These are phyloP conservation scores for Lysandra bellargus DNA, from an alignment of 2,888 invertebrate species.

Conservation along the genomic window DNA sequence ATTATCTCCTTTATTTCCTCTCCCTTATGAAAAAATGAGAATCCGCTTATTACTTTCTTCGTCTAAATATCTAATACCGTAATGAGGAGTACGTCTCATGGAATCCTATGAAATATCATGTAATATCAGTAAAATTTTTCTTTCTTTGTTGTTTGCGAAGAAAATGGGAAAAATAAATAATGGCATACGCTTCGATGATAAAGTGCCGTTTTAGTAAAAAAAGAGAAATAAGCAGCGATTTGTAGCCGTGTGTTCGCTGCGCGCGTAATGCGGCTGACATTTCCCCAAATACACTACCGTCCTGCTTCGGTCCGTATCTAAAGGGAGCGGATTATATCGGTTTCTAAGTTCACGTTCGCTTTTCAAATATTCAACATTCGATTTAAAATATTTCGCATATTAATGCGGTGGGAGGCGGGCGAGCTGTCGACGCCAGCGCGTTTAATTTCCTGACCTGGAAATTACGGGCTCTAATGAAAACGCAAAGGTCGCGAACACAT, in stretches of 20 bases:
- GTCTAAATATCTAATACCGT: conserved; percentile 8
- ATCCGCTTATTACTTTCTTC: not conserved
- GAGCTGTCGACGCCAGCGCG: conserved; percentile 49
- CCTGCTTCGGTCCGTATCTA: not conserved
- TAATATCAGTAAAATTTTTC: conserved; percentile 37
- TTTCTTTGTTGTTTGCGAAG: conserved; percentile 38
- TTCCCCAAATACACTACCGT: not conserved
- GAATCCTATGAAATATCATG: conserved; percentile 17
- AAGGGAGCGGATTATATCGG: too few species aligned
- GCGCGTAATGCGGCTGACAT: conserved; percentile 11
- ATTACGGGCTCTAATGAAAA: conserved; percentile 65
- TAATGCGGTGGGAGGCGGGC: not conserved
- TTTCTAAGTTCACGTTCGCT: too few species aligned
- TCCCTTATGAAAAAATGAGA: not conserved
- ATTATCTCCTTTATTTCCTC: not conserved
- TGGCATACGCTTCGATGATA: conserved; percentile 36
- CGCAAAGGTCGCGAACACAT: conserved; percentile 52
- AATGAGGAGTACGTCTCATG: not conserved
- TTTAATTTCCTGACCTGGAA: conserved; percentile 69
- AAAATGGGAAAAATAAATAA: conserved; percentile 34
- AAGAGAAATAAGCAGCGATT: conserved; percentile 33
- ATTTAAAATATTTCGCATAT: not conserved
- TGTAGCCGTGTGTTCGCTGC: conserved; percentile 22
- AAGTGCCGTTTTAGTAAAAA: conserved; percentile 35
- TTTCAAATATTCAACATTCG: not conserved